Evolutionary conservation across 2,113 vertebrate genomes (phyloP), one percentile per base, ranked within the genome.

Genomic region (Paralichthys olivaceus): DNA sequence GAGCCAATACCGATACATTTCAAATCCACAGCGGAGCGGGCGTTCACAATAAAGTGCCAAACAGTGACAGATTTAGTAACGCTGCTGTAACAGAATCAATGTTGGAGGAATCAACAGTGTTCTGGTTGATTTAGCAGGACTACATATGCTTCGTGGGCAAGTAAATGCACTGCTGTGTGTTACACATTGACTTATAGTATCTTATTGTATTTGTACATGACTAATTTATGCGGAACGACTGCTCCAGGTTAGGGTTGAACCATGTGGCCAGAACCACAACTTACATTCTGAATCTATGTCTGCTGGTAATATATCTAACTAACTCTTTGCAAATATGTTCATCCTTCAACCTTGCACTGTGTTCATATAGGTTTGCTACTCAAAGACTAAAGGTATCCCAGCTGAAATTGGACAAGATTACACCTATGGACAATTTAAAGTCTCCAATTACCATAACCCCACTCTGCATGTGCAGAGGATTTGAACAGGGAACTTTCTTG

Each of bases 1-100:
- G 56, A 79, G 73, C 55, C 79, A 77, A 79, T 77, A 80, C 73
- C 53, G 72, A 74, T 75, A 77, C 65, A 62, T 75, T 76, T 79
- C 23, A 86, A 89, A 84, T 69, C 26, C 70, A 79, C 76, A 34
- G 20, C 37, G 60, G 77, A 80, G 68, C 59, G 74, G 45, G 62
- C 61, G 47, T 47, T 69, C 66, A 69, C 54, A 72, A 57, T 47
- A 72, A 84, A 74, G 74, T 43, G n/a, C 60, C 15, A 2, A 40
- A 40, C 63, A 40, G 37, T 69, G 28, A 78, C 43, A 81, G 23
- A 75, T 55, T 72, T 22, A 62, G 58, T 19, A 55, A n/a, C 73
- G 80, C 23, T 37, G 5, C 40, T 29, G 32, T 47, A 28, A 43
- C 19, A 64, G 32, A 51, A 45, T 64, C 29, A 67, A 34, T 59